Percentiles rank a stretch among this genome's conserved stretches.
Conservation (phyloP, 2,113 vertebrate genomes). For the human region DNA sequence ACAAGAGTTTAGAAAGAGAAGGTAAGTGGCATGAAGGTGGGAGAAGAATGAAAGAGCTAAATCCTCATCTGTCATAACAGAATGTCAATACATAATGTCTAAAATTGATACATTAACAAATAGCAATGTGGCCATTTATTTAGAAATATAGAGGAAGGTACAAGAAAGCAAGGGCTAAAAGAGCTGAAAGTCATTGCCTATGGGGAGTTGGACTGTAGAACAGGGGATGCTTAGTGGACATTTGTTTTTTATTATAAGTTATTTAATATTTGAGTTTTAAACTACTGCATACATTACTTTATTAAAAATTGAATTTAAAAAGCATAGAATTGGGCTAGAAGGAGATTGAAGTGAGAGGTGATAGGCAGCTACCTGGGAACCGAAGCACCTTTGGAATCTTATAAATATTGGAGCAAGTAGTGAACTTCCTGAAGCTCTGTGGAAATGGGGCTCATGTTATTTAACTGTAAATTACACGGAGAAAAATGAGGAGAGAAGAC, state of each 20-base stretch:
- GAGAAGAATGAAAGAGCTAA: not conserved
- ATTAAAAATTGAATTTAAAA: conserved; percentile 49
- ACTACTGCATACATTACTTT: not conserved
- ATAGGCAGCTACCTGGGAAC: conserved; percentile 31
- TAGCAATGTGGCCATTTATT: not conserved
- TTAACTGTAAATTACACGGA: not conserved
- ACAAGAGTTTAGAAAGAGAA: not conserved
- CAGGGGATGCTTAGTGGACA: not conserved
- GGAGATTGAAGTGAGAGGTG: not conserved
- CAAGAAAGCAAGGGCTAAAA: not conserved
- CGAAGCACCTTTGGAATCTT: not conserved
- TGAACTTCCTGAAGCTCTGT: not conserved
- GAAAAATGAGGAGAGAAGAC: not conserved
- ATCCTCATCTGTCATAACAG: not conserved
- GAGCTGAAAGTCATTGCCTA: not conserved
- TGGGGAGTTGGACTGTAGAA: not conserved
- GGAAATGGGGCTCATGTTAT: not conserved
- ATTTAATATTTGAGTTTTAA: conserved; percentile 30
- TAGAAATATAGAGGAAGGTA: not conserved
- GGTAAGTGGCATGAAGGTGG: accelerated
- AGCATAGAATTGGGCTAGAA: not conserved
- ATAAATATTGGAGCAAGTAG: not conserved
- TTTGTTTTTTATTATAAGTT: conserved; percentile 34
- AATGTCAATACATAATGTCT: not conserved
- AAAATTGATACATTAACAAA: not conserved